These are phyloP conservation scores for Myiothlypis chrysogaster DNA, from an alignment of 2,797 vertebrate genomes.

Conservation along the genomic window DNA sequence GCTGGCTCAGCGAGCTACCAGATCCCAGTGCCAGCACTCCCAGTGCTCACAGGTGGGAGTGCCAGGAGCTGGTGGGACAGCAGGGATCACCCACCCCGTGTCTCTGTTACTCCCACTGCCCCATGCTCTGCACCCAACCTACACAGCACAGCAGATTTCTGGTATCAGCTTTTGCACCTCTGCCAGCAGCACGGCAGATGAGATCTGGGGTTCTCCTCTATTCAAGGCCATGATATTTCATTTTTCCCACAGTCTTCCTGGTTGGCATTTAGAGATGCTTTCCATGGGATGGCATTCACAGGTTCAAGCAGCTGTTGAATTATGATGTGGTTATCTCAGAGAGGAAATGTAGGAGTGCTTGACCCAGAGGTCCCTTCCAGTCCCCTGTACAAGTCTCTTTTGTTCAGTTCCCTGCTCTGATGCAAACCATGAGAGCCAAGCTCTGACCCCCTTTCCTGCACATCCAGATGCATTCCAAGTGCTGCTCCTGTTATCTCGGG, in stretches of 20 bases:
- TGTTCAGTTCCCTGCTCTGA: not conserved
- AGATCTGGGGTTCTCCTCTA: fast-evolving
- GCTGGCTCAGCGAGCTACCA: fast-evolving
- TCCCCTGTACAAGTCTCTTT: not conserved
- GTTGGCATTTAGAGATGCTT: not conserved
- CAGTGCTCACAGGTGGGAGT: not conserved
- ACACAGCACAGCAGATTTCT: not conserved
- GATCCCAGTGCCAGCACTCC: not conserved
- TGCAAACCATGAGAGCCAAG: not conserved
- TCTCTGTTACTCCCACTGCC: not conserved
- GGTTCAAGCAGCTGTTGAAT: not conserved
- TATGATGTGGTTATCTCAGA: not conserved
- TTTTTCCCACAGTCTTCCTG: not conserved
- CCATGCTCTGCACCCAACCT: not conserved
- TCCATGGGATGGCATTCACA: not conserved
- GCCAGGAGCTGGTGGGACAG: not conserved
- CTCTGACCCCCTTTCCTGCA: not conserved
- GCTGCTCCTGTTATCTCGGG: not conserved
- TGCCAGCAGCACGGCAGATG: not conserved
- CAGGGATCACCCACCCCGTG: not conserved
- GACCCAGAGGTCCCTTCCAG: not conserved
- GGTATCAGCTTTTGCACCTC: fast-evolving
- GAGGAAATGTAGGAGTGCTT: not conserved
- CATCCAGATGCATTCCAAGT: not conserved
- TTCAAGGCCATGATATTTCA: not conserved